Evolutionary conservation across 23 tunicate genomes (phyloP), one percentile per base, ranked within the genome.

Genomic region (Diplosoma virens): DNA sequence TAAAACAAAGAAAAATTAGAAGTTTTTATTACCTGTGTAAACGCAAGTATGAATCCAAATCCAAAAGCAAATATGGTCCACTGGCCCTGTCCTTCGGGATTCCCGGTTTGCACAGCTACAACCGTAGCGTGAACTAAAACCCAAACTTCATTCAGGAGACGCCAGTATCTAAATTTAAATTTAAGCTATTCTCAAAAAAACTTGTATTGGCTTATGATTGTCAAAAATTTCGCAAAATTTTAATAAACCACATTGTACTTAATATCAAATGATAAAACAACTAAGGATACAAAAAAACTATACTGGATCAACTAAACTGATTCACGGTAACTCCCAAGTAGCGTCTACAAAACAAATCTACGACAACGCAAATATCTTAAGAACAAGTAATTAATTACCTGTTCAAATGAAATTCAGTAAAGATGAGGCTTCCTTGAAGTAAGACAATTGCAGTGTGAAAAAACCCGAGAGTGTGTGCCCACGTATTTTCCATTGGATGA

Each of bases 401-500:
- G 81, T 92, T 92, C 32, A 92, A 55, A 60, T 92, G 97, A 69
- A 92, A 76, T 33, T 92, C 92, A 2, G 97, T 92, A 81, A 66
- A 92, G 21, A 81, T 88, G 34, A 92, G 87, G 77, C 97, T 92
- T 66, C 97, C 99, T 80, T 94, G 99, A 20, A 94, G 78, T n/a
- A 94, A 47, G 25, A 94, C 99, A 7, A 94, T 87, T 7, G 90
- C 94, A 2, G 99, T 94, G 80, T 94, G 98, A 48, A 93, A 87
- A 53, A 93, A 93, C 24, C 98, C 98, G 21, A 71, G 18, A 2
- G 89, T 82, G 70, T 93, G 98, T 0, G 89, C 99, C 90, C 90
- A 95, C 0, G 99, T 95, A 47, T 95, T 95, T 77, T 95, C 99
- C 88, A 95, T 81, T 30, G 99, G 99, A 64, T 95, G 99, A 65